Percentiles rank a stretch among this genome's conserved stretches.
Evolutionary conservation across 2,888 invertebrate species (phyloP).

Genomic region (Gandaritis pyraliata): DNA sequence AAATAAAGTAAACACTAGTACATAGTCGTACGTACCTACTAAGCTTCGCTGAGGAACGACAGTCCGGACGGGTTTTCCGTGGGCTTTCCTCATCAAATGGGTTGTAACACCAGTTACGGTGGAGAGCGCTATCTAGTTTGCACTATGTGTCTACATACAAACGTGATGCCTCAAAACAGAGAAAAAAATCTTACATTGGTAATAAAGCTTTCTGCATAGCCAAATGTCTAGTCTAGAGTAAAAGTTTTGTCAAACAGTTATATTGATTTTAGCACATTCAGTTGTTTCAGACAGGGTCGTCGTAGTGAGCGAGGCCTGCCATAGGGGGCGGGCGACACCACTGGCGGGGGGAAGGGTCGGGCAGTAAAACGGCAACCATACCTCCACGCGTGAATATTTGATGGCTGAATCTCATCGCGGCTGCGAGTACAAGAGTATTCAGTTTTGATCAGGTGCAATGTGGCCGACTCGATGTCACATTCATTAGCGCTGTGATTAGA

Average conservation of each 20-base stretch:
- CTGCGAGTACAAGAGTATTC: conserved; percentile 61
- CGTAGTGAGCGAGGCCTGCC: conserved; percentile 57
- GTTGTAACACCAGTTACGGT: too few species aligned
- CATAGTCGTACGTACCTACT: too few species aligned
- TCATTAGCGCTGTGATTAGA: conserved; percentile 54
- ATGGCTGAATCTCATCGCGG: conserved; percentile 78
- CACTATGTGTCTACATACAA: too few species aligned
- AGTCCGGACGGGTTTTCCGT: too few species aligned
- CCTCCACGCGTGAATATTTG: conserved; percentile 82
- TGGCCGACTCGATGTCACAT: conserved; percentile 51
- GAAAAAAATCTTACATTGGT: too few species aligned
- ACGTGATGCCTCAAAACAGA: too few species aligned
- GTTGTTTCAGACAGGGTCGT: conserved; percentile 76
- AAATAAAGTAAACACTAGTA: too few species aligned
- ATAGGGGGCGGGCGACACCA: conserved; percentile 43
- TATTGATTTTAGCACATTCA: conserved; percentile 82
- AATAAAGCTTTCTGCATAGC: too few species aligned
- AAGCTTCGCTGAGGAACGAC: too few species aligned
- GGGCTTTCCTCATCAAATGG: too few species aligned
- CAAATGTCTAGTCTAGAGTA: conserved; percentile 43
- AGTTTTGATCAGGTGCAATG: conserved; percentile 53
- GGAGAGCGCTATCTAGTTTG: too few species aligned
- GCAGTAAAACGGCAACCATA: conserved; percentile 78
- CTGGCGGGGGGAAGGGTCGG: conserved; percentile 47
- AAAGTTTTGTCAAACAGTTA: conserved; percentile 75